These are phyloP conservation scores for Orthochromis malagaraziensis DNA, from an alignment of 2,113 vertebrate genomes.

Conservation along the genomic window DNA sequence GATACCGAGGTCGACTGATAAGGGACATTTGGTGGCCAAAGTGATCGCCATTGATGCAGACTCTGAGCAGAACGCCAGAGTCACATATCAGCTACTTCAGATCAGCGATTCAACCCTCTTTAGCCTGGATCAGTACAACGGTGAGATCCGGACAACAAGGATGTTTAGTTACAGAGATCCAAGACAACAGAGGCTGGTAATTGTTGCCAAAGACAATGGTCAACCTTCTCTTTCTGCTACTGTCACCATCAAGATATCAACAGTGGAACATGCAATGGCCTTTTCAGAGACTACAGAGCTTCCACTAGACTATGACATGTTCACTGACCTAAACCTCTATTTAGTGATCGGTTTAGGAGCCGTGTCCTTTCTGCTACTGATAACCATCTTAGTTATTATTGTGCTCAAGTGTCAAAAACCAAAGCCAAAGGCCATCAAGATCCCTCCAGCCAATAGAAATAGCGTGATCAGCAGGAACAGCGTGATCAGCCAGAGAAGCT, in stretches of 20 bases:
- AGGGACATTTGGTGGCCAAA: constrained; percentile 68
- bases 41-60: constrained; percentile 71
- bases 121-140: constrained; percentile 71
- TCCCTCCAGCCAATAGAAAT: constrained; percentile 58
- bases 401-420: constrained; percentile 73
- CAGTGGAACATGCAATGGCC: constrained; percentile 60
- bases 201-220: constrained; percentile 74
- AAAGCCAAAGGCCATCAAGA: constrained; percentile 62
- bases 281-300: constrained; percentile 70
- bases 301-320: constrained; percentile 65
- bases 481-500: constrained; percentile 70
- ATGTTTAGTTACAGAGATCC: constrained; percentile 74
- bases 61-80: constrained; percentile 69
- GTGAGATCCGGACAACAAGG: constrained; percentile 67
- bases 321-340: constrained; percentile 72
- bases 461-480: constrained; percentile 69
- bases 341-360: constrained; percentile 70
- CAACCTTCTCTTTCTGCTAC: constrained; percentile 71
- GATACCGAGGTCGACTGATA: constrained; percentile 67
- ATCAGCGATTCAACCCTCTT: constrained; percentile 61
- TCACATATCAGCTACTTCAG: constrained; percentile 72
- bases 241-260: constrained; percentile 71
- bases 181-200: constrained; percentile 61
- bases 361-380: constrained; percentile 69
- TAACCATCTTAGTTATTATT: constrained; percentile 70